Evolutionary conservation across 2,113 vertebrate genomes (phyloP).

Genomic region (Merops nubicus): DNA sequence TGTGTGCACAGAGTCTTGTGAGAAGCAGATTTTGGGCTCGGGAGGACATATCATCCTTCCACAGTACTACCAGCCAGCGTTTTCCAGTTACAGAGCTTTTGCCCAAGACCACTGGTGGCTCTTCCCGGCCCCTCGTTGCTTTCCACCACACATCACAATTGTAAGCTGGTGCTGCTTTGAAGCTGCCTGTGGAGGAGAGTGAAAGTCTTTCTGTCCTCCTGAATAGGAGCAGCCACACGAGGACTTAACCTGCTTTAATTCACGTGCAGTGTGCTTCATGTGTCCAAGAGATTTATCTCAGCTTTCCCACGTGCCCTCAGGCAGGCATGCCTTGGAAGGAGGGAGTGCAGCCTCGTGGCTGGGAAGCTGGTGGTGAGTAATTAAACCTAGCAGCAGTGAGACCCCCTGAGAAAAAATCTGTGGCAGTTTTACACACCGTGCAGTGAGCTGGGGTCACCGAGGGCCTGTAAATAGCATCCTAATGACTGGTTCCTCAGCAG

Average conservation of each 20-base stretch:
- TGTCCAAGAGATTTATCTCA: slow-evolving; percentile 60
- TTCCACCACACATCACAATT: neutral
- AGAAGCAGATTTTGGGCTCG: neutral
- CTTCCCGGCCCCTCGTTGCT: neutral
- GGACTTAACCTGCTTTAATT: slow-evolving; percentile 18
- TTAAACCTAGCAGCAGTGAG: slow-evolving; percentile 44
- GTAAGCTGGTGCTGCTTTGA: slow-evolving; percentile 15
- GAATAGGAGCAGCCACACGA: slow-evolving; percentile 17
- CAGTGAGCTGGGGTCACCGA: slow-evolving; percentile 59
- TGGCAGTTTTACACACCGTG: slow-evolving; percentile 41
- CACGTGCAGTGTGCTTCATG: neutral
- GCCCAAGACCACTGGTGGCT: neutral
- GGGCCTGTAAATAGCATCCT: slow-evolving; percentile 77
- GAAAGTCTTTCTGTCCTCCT: slow-evolving; percentile 15
- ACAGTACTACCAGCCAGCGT: neutral
- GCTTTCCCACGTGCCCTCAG: slow-evolving; percentile 1
- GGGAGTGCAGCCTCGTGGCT: slow-evolving; percentile 1
- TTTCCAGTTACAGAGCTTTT: neutral
- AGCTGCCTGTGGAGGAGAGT: neutral
- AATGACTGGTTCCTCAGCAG: slow-evolving; percentile 74
- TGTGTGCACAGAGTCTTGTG: neutral
- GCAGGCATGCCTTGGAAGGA: slow-evolving; percentile 21
- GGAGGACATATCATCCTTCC: neutral
- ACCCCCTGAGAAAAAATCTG: slow-evolving; percentile 43
- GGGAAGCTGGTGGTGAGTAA: slow-evolving; percentile 38